Base-by-base conservation (phyloP, 2,888 invertebrate species). In the Microctonus aethiopoides region DNA sequence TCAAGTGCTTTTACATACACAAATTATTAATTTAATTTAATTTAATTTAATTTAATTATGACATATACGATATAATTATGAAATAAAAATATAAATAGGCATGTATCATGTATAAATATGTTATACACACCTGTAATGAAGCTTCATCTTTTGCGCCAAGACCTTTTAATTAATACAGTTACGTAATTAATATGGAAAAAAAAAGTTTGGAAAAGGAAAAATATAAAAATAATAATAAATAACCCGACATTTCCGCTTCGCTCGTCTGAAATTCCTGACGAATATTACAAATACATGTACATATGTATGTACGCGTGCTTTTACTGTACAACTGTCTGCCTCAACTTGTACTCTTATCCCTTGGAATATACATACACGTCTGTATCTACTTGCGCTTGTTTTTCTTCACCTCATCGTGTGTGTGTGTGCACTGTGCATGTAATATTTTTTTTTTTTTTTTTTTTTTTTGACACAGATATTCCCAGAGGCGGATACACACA, bases 351-450 rank as follows among this genome's bases (percentile, higher is more conserved):
- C 46, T 7, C 46, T 46, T 16, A 46, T 46, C 29, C 20, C 57
- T 57, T 3, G 16, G 32, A 57, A 46, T 20, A 46, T 16, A 46
- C 20, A 16, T 22, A 36, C 64, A 16, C 52, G 63, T 41, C 41
- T 36, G 51, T 57, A 51, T 57, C 60, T 16, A 65, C 46, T 62
- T 54, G 41, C 59, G 52, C 70, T 67, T 62, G 36, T 54, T 26
- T n/a, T 26, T 5, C 13, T 22, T n/a, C 1, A 24, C 26, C 6
- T 2, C 2, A 11, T 54, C 24, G n/a, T 22, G 13, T 54, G 5
- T 22, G 54, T 54, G 54, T n/a, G n/a, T n/a, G 0, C 26, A n/a
- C n/a, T n/a, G n/a, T n/a, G 0, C 26, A n/a, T n/a, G 10, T 26
- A 54, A 54, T 26, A 54, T 13, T 10, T 24, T 24, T 26, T 54